Conservation (phyloP, 64 coral and sea anemone genomes). For the Anthopleura sola region DNA sequence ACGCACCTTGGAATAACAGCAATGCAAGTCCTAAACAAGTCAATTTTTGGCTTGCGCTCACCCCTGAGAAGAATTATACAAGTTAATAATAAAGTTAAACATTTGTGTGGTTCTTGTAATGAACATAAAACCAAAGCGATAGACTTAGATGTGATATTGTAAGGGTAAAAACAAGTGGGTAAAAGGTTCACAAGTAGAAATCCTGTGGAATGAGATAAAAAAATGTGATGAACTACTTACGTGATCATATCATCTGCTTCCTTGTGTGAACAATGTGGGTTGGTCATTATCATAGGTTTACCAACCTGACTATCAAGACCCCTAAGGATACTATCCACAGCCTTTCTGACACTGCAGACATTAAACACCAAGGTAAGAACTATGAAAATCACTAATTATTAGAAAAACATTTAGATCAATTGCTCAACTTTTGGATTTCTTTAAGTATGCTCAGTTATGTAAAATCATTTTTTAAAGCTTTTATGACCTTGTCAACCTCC, state of each 20-base stretch:
- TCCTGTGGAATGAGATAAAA: background rate
- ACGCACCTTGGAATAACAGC: conserved; percentile 94
- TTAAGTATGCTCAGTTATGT: too few relatives aligned
- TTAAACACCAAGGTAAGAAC: background rate
- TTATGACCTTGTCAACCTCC: too few relatives aligned
- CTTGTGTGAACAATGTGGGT: conserved; percentile 87
- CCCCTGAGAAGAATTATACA: conserved; percentile 69
- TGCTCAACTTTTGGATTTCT: too few relatives aligned
- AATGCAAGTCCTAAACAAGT: conserved; percentile 96
- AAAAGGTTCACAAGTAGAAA: background rate
- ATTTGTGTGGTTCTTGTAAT: too few relatives aligned
- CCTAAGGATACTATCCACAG: conserved; percentile 82
- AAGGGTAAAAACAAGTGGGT: background rate
- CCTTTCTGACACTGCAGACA: conserved; percentile 71
- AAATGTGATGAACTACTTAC: conserved; percentile 44
- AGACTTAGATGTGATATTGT: too few relatives aligned
- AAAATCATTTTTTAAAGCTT: too few relatives aligned
- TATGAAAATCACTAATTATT: too few relatives aligned
- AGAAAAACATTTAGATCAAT: too few relatives aligned
- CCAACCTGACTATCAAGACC: conserved; percentile 89
- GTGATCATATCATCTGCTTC: conserved; percentile 94
- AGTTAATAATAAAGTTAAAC: too few relatives aligned
- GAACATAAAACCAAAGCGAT: too few relatives aligned
- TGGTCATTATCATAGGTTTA: conserved; percentile 84
- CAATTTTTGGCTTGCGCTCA: conserved; percentile 97